Percentiles rank a stretch among this genome's conserved stretches.
These are phyloP conservation scores for Bos indicus DNA, from an alignment of 2,113 vertebrate species.

Conservation along the genomic window DNA sequence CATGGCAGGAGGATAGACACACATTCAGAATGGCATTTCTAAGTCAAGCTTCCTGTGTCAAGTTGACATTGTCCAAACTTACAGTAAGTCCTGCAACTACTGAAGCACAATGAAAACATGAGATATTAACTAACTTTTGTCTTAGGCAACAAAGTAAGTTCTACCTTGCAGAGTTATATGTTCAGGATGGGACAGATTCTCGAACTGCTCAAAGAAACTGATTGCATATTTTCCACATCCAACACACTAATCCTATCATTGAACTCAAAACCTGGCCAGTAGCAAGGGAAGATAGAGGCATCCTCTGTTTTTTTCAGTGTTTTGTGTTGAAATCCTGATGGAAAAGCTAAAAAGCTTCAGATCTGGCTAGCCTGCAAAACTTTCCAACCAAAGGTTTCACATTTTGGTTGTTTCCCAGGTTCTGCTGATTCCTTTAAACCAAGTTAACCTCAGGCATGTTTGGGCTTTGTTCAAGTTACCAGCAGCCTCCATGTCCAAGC, in stretches of 20 bases:
- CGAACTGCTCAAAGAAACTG: background rate
- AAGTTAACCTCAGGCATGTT: background rate
- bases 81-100: background rate
- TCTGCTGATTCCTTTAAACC: conserved; percentile 47
- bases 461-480: background rate
- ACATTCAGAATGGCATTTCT: background rate
- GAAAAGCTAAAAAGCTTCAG: background rate
- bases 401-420: conserved; percentile 34
- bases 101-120: background rate
- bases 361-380: conserved; percentile 18
- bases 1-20: background rate
- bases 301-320: background rate
- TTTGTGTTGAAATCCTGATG: conserved; percentile 40
- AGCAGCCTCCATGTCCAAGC: background rate
- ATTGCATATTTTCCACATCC: background rate
- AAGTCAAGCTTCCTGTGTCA: background rate
- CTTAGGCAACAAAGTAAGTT: background rate
- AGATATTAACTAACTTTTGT: background rate
- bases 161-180: background rate
- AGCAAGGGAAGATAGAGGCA: background rate
- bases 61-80: background rate
- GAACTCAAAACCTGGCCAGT: conserved; percentile 28
- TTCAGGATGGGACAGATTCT: background rate
- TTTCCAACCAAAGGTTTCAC: conserved; percentile 42
- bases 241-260: background rate